Conservation (phyloP, 1,140 invertebrate genomes). For the Cataglyphis hispanica region DNA sequence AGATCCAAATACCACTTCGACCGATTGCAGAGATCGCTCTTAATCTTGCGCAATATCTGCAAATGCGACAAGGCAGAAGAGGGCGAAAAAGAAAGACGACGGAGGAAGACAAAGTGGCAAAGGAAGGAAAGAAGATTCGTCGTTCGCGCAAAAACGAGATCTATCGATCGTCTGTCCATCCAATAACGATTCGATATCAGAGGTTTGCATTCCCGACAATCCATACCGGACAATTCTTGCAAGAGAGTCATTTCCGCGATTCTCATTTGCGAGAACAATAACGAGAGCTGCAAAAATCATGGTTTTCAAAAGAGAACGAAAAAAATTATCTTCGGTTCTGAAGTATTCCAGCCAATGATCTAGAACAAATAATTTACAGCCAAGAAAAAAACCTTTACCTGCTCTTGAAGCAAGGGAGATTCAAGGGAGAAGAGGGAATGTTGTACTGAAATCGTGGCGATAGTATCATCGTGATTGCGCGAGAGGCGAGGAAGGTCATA, state of each 20-base stretch:
- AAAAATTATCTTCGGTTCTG: background rate
- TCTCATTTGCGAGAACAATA: background rate
- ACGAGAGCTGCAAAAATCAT: background rate
- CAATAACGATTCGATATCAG: slow-evolving; percentile 1
- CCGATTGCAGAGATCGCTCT: background rate
- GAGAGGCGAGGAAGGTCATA: slow-evolving; percentile 49
- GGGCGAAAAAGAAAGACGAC: background rate
- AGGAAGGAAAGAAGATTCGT: slow-evolving; percentile 24
- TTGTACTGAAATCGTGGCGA: slow-evolving; percentile 20
- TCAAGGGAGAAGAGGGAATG: background rate
- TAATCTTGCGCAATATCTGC: background rate
- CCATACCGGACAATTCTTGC: background rate
- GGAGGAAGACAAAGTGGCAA: background rate
- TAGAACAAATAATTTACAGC: background rate
- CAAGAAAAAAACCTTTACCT: slow-evolving; percentile 6
- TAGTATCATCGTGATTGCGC: slow-evolving; percentile 18
- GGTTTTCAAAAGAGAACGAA: background rate
- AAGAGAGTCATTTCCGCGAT: background rate
- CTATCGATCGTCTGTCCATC: slow-evolving; percentile 46
- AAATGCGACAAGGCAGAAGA: background rate
- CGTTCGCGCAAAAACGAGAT: slow-evolving; percentile 69
- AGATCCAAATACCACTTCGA: background rate
- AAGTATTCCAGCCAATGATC: background rate
- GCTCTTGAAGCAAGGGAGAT: background rate
- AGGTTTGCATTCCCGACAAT: slow-evolving; percentile 4